A percentile compares a stretch with the other conserved stretches of the same genome.
These are phyloP conservation scores for Lepidotrigona ventralis DNA, from an alignment of 1,140 invertebrate species.

Conservation along the genomic window DNA sequence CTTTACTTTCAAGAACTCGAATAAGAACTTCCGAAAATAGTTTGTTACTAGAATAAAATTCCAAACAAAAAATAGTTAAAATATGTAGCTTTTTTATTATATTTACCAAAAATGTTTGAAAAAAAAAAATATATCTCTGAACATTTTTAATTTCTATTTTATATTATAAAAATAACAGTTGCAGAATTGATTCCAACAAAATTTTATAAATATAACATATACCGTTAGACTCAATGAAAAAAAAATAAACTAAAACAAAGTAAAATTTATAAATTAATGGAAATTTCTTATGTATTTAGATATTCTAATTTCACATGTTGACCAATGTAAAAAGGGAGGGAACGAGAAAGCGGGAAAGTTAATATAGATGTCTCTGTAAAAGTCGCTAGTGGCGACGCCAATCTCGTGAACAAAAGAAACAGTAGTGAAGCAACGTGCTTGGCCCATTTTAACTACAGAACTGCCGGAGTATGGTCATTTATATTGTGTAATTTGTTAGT, in stretches of 20 bases:
- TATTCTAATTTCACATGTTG: background rate
- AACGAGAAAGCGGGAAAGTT: conserved; percentile 18
- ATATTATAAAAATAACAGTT: background rate
- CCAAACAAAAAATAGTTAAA: no score
- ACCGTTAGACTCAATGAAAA: background rate
- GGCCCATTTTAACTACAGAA: conserved; percentile 46
- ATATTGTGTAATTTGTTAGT: conserved; percentile 52
- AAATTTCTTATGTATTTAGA: background rate
- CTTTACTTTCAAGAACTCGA: no score
- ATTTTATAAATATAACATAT: background rate
- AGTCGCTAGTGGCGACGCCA: conserved; percentile 32
- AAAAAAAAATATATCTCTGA: background rate
- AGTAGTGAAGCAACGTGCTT: conserved; percentile 43
- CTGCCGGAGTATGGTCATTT: conserved; percentile 57
- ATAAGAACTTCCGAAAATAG: no score
- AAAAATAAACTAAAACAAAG: background rate
- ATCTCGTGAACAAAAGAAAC: conserved; percentile 21
- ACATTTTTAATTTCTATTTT: background rate
- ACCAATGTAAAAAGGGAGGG: background rate
- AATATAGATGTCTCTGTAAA: conserved; percentile 7
- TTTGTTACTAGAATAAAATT: no score
- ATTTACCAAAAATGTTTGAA: background rate
- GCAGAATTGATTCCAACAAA: background rate
- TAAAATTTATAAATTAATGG: background rate
- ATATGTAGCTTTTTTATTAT: no score